phyloP scores from a whole-genome alignment of 1,140 invertebrate genomes.

The Capitella teleta region DNA sequence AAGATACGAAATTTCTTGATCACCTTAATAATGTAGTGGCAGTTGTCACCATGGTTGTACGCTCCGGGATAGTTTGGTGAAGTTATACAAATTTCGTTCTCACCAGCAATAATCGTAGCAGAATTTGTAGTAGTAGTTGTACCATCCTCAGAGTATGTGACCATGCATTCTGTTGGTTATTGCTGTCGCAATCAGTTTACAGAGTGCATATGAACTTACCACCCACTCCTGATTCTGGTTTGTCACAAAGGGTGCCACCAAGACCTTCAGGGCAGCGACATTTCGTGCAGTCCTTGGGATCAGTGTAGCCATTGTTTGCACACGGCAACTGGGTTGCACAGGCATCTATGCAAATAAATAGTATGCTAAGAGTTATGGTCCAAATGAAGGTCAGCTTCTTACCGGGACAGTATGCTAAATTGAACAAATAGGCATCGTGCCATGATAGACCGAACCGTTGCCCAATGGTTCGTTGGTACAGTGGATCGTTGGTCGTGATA shows the following conservation, averaged over 20 bases:
- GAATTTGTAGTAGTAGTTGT: too few species aligned
- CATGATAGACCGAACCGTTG: conserved; percentile 30
- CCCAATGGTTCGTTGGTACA: conserved; percentile 20
- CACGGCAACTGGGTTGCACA: conserved; percentile 12
- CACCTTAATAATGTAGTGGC: too few species aligned
- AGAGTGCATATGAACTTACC: conserved; percentile 1
- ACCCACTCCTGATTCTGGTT: conserved; percentile 16
- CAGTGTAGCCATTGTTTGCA: conserved; percentile 31
- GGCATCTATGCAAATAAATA: not conserved
- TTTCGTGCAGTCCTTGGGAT: conserved; percentile 27
- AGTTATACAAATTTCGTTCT: too few species aligned
- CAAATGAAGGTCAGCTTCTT: conserved; percentile 3
- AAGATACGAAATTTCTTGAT: too few species aligned
- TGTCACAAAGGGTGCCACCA: conserved; percentile 23
- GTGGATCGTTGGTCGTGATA: not conserved
- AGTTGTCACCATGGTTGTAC: too few species aligned
- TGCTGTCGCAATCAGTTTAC: too few species aligned
- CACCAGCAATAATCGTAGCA: too few species aligned
- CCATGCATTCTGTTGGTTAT: too few species aligned
- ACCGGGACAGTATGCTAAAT: conserved; percentile 33
- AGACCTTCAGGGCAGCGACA: conserved; percentile 33
- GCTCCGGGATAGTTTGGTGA: too few species aligned
- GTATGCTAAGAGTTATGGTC: not conserved
- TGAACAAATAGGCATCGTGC: conserved; percentile 35
- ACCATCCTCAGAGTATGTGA: too few species aligned